Evolutionary conservation across 2,797 vertebrate genomes (phyloP).

Genomic region (Cercopithecus petaurista): DNA sequence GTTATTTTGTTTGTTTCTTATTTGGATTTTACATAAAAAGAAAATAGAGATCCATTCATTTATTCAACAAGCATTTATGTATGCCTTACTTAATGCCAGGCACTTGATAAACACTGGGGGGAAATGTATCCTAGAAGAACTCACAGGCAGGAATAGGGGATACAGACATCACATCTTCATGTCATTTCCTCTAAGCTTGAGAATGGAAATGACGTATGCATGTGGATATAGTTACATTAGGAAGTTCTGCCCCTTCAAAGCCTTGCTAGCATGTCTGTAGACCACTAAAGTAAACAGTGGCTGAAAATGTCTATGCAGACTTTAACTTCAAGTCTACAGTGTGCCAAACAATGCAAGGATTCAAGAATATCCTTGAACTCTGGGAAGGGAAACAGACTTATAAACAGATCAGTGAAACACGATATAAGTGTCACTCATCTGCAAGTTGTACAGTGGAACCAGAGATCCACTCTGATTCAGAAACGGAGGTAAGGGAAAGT

Average conservation of each 20-base stretch:
- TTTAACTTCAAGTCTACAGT: neutral
- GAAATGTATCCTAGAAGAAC: neutral
- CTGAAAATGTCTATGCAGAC: neutral
- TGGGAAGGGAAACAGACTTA: neutral
- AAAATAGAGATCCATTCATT: neutral
- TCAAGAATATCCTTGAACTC: neutral
- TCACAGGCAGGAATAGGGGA: neutral
- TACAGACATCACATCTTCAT: neutral
- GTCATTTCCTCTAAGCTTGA: neutral
- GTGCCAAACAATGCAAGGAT: neutral
- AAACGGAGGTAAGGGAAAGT: neutral
- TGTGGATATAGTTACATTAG: neutral
- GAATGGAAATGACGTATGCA: neutral
- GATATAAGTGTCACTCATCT: neutral
- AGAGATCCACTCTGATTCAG: neutral
- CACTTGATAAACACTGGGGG: neutral
- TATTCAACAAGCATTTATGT: neutral
- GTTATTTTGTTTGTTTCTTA: constrained; percentile 29
- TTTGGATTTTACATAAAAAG: neutral
- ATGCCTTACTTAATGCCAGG: neutral
- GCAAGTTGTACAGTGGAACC: neutral
- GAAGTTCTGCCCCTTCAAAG: neutral
- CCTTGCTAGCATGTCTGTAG: neutral
- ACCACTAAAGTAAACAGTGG: neutral
- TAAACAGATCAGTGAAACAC: neutral